These are phyloP conservation scores for Brenthis daphne DNA, from an alignment of 2,888 invertebrate genomes.

Conservation along the genomic window DNA sequence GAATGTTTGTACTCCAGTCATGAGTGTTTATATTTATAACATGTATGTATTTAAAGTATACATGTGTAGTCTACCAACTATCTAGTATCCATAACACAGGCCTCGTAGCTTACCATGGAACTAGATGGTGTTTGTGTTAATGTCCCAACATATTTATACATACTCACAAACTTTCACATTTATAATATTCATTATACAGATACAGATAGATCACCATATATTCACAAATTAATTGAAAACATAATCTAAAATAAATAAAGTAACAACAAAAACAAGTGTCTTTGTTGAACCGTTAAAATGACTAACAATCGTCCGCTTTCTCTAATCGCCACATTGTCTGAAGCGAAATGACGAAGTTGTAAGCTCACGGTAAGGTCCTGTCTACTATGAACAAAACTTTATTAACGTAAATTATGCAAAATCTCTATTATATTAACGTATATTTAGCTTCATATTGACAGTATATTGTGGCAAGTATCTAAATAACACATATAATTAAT, in stretches of 20 bases:
- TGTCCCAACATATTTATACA: too few species aligned
- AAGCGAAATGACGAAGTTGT: slow-evolving; percentile 21
- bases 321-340: slow-evolving; percentile 27
- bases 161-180: too few species aligned
- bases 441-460: not conserved
- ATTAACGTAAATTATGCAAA: not conserved
- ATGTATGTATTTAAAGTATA: too few species aligned
- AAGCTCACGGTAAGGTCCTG: slow-evolving; percentile 19
- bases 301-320: slow-evolving; percentile 14
- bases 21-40: too few species aligned
- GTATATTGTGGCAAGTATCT: too few species aligned
- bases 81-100: too few species aligned
- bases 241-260: slow-evolving; percentile 1
- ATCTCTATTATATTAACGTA: not conserved
- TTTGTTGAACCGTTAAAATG: slow-evolving; percentile 22
- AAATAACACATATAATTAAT: too few species aligned
- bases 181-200: too few species aligned
- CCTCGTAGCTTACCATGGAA: too few species aligned
- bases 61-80: too few species aligned
- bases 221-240: not conserved
- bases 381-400: slow-evolving; percentile 8
- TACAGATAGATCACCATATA: not conserved
- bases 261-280: slow-evolving; percentile 20
- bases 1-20: too few species aligned
- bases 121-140: too few species aligned